phyloP scores from a whole-genome alignment of 2,797 vertebrate species.

The Prionace glauca region DNA sequence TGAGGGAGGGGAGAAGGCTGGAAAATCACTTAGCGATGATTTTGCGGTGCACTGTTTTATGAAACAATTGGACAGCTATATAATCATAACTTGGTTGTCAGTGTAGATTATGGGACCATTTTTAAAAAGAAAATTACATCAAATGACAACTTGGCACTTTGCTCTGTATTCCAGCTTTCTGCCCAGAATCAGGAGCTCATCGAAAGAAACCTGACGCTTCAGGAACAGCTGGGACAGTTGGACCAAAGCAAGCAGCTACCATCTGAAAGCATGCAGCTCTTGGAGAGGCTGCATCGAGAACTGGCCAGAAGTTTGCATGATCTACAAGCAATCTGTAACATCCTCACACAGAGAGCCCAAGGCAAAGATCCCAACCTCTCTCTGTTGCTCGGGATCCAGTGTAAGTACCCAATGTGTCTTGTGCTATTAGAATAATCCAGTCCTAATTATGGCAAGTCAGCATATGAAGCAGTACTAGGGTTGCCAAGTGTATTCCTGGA shows the following conservation, averaged over 20 bases:
- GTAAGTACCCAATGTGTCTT: slow-evolving; percentile 60
- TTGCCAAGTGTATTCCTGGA: too few species aligned
- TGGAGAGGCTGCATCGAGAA: slow-evolving; percentile 70
- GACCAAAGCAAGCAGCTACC: slow-evolving; percentile 55
- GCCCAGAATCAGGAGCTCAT: slow-evolving; percentile 91
- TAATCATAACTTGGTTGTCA: not conserved
- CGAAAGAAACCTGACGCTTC: slow-evolving; percentile 85
- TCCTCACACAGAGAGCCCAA: slow-evolving; percentile 85
- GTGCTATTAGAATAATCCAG: not conserved
- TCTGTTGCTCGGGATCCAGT: slow-evolving; percentile 81
- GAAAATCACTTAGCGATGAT: not conserved
- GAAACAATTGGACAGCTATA: not conserved
- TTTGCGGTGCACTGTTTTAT: not conserved
- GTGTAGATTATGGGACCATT: not conserved
- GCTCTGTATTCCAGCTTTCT: slow-evolving; percentile 65
- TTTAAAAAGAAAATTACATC: not conserved
- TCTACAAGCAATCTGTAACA: slow-evolving; percentile 81
- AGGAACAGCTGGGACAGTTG: slow-evolving; percentile 70
- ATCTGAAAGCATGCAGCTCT: slow-evolving; percentile 57
- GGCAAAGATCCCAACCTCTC: slow-evolving; percentile 93
- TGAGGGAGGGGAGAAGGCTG: not conserved
- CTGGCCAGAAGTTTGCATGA: slow-evolving; percentile 80
- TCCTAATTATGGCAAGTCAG: not conserved
- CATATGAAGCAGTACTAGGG: not conserved
- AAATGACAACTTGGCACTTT: not conserved